Percentiles rank a stretch among this genome's conserved stretches.
Conservation (phyloP, 1,140 invertebrate species). For the Aphaenogaster ashmeadi region DNA sequence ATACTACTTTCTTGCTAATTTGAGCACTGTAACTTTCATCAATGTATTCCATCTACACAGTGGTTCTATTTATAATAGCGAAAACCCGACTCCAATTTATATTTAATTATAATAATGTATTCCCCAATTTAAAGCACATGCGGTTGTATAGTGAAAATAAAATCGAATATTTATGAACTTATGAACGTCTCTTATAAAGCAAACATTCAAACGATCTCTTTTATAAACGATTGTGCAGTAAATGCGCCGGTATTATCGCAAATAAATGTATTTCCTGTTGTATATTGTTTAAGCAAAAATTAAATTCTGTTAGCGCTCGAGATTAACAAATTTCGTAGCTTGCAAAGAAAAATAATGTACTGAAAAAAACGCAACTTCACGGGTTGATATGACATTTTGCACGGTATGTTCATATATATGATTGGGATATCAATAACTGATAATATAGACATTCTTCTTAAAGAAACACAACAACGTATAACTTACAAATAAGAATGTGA, state of each 20-base stretch:
- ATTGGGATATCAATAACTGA: constrained; percentile 28
- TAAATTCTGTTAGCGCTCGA: constrained; percentile 16
- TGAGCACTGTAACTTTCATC: constrained; percentile 35
- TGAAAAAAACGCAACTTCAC: constrained; percentile 6
- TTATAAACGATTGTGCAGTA: not conserved
- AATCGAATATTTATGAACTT: constrained; percentile 48
- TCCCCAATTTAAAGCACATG: constrained; percentile 43
- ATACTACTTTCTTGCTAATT: constrained; percentile 25
- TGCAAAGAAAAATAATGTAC: not conserved
- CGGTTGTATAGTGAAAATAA: constrained; percentile 49
- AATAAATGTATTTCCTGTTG: constrained; percentile 32
- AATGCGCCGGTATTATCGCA: not conserved
- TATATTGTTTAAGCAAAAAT: constrained; percentile 13
- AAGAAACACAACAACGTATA: constrained; percentile 28
- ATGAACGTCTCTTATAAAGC: not conserved
- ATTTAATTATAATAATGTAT: constrained; percentile 35
- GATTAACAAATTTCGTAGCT: not conserved
- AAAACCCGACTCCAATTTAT: constrained; percentile 37
- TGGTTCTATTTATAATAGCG: constrained; percentile 33
- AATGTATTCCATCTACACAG: constrained; percentile 13
- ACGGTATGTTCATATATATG: constrained; percentile 25
- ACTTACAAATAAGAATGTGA: constrained; percentile 24
- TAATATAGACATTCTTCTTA: constrained; percentile 32
- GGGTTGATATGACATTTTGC: constrained; percentile 40
- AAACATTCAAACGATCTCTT: constrained; percentile 12